These are phyloP conservation scores for Etheostoma perlongum DNA, from an alignment of 2,797 vertebrate genomes.

Conservation along the genomic window DNA sequence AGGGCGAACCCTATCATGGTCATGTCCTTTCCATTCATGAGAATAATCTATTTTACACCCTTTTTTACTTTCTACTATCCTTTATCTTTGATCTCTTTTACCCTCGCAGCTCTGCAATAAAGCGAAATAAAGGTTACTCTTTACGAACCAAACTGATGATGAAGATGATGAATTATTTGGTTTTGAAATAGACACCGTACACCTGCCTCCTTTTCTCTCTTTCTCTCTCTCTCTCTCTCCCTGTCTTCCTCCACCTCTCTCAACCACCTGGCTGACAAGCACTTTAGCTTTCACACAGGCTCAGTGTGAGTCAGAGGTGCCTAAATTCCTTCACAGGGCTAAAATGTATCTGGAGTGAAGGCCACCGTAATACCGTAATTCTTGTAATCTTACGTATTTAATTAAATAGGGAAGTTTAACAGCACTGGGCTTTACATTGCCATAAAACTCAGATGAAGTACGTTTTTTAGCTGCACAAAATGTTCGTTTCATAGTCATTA, in stretches of 20 bases:
- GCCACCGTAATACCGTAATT: too few relatives aligned
- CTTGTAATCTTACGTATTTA: too few relatives aligned
- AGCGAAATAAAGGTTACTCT: conserved; percentile 16
- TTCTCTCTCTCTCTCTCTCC: conserved; percentile 1
- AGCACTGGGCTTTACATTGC: too few relatives aligned
- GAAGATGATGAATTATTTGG: conserved; percentile 15
- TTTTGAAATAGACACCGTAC: conserved; percentile 1
- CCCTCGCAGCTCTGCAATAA: not conserved
- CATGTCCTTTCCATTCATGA: not conserved
- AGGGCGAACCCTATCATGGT: not conserved
- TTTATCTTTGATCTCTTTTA: not conserved
- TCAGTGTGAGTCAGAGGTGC: not conserved
- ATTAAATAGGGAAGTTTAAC: too few relatives aligned
- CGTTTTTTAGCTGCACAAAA: too few relatives aligned
- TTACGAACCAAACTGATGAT: not conserved
- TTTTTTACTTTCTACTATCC: not conserved
- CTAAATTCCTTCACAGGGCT: too few relatives aligned
- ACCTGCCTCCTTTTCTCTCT: not conserved
- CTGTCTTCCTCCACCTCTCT: conserved; percentile 14
- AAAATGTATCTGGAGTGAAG: too few relatives aligned
- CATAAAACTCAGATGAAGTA: too few relatives aligned
- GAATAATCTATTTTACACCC: not conserved
- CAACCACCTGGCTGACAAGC: conserved; percentile 35
- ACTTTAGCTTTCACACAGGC: conserved; percentile 13
- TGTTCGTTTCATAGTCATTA: too few relatives aligned